Conservation (phyloP, 2,797 vertebrate species). For the Syngnathus acus region DNA sequence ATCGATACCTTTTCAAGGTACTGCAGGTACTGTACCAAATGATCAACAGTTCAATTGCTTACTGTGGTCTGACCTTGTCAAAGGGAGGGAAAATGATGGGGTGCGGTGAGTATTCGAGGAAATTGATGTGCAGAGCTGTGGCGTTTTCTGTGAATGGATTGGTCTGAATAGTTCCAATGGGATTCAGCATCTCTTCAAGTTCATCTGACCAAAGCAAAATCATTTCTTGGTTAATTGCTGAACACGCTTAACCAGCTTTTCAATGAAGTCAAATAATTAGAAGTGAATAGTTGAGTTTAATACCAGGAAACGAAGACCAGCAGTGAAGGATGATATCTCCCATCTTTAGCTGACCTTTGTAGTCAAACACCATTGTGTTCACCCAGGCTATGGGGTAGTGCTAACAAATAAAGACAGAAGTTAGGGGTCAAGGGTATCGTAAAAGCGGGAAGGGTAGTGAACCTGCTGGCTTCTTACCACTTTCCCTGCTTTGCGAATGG, state of each 20-base stretch:
- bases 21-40: background rate
- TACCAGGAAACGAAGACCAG: constrained; percentile 99
- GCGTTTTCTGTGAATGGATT: constrained; percentile 96
- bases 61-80: constrained; percentile 80
- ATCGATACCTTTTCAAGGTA: too few relatives aligned
- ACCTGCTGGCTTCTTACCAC: constrained; percentile 45
- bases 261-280: background rate
- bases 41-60: background rate
- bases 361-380: constrained; percentile 99
- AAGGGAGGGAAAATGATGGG: constrained; percentile 87
- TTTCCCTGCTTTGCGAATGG: constrained; percentile 76
- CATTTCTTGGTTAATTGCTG: background rate
- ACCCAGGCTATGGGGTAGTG: constrained; percentile 98
- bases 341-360: constrained; percentile 89
- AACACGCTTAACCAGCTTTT: background rate
- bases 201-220: constrained; percentile 77
- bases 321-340: constrained; percentile 86
- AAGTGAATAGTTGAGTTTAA: background rate
- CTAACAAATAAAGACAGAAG: constrained; percentile 53
- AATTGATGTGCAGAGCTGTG: constrained; percentile 85
- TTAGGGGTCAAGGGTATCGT: background rate
- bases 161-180: constrained; percentile 94
- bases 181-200: constrained; percentile 99
- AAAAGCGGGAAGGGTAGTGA: background rate
- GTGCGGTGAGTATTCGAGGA: constrained; percentile 80